Percentiles rank a stretch among this genome's conserved stretches.
These are phyloP conservation scores for Monochamus saltuarius DNA, from an alignment of 1,140 invertebrate genomes.

Conservation along the genomic window DNA sequence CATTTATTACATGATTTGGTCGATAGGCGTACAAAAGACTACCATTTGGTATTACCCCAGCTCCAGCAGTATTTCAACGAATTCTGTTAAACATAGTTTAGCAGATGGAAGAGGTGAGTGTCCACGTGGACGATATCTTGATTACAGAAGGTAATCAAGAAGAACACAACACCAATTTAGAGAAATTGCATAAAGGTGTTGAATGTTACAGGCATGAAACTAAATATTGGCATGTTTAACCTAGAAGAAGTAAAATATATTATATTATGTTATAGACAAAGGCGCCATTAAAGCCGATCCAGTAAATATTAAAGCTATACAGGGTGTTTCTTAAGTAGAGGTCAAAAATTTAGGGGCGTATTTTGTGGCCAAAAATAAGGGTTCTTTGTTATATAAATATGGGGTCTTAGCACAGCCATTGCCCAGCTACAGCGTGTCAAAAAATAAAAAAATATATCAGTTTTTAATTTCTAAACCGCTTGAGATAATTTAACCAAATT, in stretches of 20 bases:
- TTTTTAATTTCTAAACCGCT: too few relatives aligned
- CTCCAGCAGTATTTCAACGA: conserved; percentile 11
- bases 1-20: conserved; percentile 31
- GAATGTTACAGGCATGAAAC: neutral
- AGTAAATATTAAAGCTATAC: conserved; percentile 35
- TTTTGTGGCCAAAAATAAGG: too few relatives aligned
- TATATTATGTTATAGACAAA: conserved; percentile 43
- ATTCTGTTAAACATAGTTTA: neutral
- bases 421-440: too few relatives aligned
- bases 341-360: too few relatives aligned
- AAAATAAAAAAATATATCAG: too few relatives aligned
- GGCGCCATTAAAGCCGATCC: conserved; percentile 43
- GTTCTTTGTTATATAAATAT: too few relatives aligned
- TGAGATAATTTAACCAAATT: too few relatives aligned
- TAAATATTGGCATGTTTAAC: conserved; percentile 30
- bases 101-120: neutral
- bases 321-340: too few relatives aligned
- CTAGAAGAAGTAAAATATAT: conserved; percentile 31
- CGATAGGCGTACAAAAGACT: conserved; percentile 27
- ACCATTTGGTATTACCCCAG: conserved; percentile 23
- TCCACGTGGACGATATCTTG: conserved; percentile 11
- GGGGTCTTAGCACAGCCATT: too few relatives aligned
- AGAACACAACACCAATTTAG: conserved; percentile 11
- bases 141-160: conserved; percentile 1
- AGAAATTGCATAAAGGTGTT: conserved; percentile 6